Evolutionary conservation across 2,888 invertebrate genomes (phyloP).

Genomic region (Rotaria socialis): DNA sequence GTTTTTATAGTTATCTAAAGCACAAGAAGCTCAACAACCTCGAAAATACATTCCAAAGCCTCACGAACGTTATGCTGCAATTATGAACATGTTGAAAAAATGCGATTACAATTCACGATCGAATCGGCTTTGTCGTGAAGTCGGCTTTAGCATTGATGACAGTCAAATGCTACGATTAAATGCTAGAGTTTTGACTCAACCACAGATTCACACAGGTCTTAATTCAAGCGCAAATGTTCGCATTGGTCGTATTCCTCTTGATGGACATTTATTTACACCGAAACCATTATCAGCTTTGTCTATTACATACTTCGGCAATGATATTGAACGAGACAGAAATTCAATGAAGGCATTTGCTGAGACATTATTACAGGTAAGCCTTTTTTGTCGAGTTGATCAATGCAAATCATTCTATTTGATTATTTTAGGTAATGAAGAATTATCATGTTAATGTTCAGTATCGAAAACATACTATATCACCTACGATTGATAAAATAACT

Average conservation of each 20-base stretch:
- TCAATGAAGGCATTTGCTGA: not conserved
- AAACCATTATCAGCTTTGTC: not conserved
- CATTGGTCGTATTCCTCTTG: not conserved
- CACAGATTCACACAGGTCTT: not conserved
- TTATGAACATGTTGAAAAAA: not conserved
- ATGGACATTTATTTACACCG: slow-evolving; percentile 30
- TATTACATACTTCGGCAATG: not conserved
- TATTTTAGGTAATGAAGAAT: not conserved
- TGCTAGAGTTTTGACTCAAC: not conserved
- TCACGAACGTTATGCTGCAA: not conserved
- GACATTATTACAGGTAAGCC: not conserved
- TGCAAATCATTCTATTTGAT: not conserved
- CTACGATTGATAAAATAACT: not conserved
- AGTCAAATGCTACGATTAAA: not conserved
- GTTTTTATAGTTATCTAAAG: not conserved
- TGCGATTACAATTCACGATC: not conserved
- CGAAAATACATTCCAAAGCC: not conserved
- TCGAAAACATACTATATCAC: not conserved
- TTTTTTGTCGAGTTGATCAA: no score
- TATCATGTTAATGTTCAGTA: not conserved
- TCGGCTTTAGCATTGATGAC: not conserved
- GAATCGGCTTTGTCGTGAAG: not conserved
- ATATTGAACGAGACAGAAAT: not conserved
- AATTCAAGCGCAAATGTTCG: not conserved
- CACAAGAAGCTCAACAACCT: not conserved